These are phyloP conservation scores for Bettongia penicillata DNA, from an alignment of 2,113 vertebrate species.

Conservation along the genomic window DNA sequence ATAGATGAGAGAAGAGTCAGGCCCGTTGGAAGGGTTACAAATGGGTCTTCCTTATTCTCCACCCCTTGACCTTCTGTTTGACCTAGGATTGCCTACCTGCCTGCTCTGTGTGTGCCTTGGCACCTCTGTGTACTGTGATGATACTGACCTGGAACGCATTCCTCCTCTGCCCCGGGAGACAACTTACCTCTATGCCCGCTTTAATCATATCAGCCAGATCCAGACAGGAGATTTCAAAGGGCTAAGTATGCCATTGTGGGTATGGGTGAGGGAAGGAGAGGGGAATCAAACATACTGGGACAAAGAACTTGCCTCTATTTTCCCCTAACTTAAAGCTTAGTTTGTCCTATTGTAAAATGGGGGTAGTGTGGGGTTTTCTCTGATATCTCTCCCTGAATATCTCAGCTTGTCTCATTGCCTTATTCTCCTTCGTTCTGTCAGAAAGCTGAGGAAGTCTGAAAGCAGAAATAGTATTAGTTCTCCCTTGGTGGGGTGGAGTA, in stretches of 20 bases:
- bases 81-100: slow-evolving; percentile 87
- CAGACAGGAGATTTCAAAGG: slow-evolving; percentile 82
- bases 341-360: background rate
- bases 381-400: background rate
- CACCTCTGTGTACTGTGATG: slow-evolving; percentile 89
- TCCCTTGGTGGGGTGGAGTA: too few relatives aligned
- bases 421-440: background rate
- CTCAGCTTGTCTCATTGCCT: background rate
- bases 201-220: slow-evolving; percentile 86
- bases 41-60: slow-evolving; percentile 2
- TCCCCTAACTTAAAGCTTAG: background rate
- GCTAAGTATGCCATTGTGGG: slow-evolving; percentile 79
- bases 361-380: background rate
- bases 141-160: slow-evolving; percentile 80
- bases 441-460: background rate
- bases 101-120: slow-evolving; percentile 87
- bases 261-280: background rate
- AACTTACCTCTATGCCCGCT: slow-evolving; percentile 87
- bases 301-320: background rate
- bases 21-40: background rate
- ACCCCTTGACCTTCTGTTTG: background rate
- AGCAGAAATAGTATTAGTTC: background rate
- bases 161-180: slow-evolving; percentile 86
- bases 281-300: background rate
- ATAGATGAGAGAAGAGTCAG: background rate